Base-by-base conservation (phyloP, 1,140 invertebrate species). In the Bathynomus jamesi region DNA sequence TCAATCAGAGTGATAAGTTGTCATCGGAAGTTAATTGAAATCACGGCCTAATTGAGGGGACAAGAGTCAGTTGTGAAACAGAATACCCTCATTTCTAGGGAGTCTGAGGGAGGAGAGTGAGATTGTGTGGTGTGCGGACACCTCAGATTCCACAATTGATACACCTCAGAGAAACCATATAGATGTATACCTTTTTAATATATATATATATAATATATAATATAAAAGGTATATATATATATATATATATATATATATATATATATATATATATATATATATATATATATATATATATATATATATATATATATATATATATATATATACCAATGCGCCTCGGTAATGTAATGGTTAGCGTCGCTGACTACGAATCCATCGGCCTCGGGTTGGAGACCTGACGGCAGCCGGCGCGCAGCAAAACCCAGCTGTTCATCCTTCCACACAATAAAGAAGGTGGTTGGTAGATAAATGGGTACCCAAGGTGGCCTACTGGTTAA, bases 201-300 rank as follows among this genome's bases (percentile, higher is more conserved):
- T 53, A 53, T 53, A 53, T 53, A 53, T 53, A 53, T 53, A 53
- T 53, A 53, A 17, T 17, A 7, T 17, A 7, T 53, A 53, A 17
- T 17, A 17, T 17, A 17, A 53, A 17, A 53, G 13, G 21, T 53
- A 53, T 53, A 53, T 53, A 53, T 53, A 53, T 53, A 53, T 53
- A 53, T 53, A 53, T 53, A 53, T 40, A n/a, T n/a, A n/a, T n/a
- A n/a, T n/a, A n/a, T n/a, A n/a, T n/a, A n/a, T n/a, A n/a, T n/a
- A n/a, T n/a, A 53, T 53, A 53, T 53, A 53, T 53, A 53, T 53
- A 53, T 40, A 53, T 53, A 53, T 53, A 53, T 53, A 53, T 53
- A 53, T 53, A 53, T 53, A 53, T 40, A 53, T 53, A 53, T 53
- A 53, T 53, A 53, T 53, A 53, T 53, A 53, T 53, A 53, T 53